Conservation (phyloP, 2,888 invertebrate genomes). For the Phengaris alcon region DNA sequence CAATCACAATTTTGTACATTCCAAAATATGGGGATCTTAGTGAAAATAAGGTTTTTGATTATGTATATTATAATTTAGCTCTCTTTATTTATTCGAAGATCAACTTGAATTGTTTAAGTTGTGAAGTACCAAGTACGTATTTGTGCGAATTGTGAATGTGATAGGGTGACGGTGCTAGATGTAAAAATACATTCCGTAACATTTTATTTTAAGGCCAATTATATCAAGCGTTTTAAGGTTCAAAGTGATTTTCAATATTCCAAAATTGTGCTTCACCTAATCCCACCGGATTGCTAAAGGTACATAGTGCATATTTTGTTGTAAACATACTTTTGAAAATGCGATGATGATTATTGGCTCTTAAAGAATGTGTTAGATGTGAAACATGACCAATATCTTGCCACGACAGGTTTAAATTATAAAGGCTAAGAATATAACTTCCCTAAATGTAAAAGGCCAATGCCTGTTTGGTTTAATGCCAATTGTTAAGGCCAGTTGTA, state of each 20-base stretch:
- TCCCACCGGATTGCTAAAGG: background rate
- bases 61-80: constrained; percentile 1
- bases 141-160: constrained; percentile 33
- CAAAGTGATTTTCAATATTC: constrained; percentile 6
- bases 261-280: constrained; percentile 1
- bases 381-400: constrained; percentile 17
- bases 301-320: background rate
- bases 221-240: background rate
- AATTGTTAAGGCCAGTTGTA: background rate
- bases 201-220: constrained; percentile 28
- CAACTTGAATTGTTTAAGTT: background rate
- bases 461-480: background rate
- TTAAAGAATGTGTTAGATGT: background rate
- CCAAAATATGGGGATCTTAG: background rate
- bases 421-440: constrained; percentile 16
- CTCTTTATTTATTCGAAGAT: constrained; percentile 16
- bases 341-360: background rate
- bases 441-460: background rate
- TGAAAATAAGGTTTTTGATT: background rate
- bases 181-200: constrained; percentile 37
- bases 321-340: background rate
- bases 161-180: constrained; percentile 60
- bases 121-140: background rate
- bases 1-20: constrained; percentile 22
- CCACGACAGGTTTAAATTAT: background rate